Conservation (phyloP, 2,888 invertebrate species). For the Drosophila niveifrons region DNA sequence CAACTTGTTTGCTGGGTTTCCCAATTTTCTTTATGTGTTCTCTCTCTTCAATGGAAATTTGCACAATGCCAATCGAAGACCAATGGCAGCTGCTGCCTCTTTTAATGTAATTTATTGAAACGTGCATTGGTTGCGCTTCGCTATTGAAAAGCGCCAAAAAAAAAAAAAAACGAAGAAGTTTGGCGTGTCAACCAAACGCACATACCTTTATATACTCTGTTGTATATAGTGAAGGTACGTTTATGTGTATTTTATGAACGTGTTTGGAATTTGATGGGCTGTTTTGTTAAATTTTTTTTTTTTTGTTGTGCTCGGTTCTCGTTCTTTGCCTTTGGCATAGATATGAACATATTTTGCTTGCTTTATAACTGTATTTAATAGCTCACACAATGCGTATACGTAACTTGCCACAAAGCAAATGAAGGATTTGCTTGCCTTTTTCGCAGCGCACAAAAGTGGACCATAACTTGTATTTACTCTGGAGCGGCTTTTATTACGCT, state of each 20-base stretch:
- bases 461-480: constrained; percentile 58
- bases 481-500: constrained; percentile 38
- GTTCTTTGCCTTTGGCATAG: constrained; percentile 15
- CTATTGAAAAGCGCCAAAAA: constrained; percentile 28
- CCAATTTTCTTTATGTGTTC: not conserved
- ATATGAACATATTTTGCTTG: constrained; percentile 53
- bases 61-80: constrained; percentile 4
- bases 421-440: constrained; percentile 40
- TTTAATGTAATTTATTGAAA: constrained; percentile 69
- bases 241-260: constrained; percentile 59
- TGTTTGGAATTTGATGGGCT: constrained; percentile 60
- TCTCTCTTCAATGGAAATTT: constrained; percentile 24
- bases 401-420: constrained; percentile 20
- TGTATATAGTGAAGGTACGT: constrained; percentile 10
- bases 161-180: constrained; percentile 7
- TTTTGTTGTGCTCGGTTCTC: not conserved
- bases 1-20: not conserved
- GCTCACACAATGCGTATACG: constrained; percentile 31
- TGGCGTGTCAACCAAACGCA: constrained; percentile 41
- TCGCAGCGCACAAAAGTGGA: constrained; percentile 37
- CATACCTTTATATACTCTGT: constrained; percentile 23
- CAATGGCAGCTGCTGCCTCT: constrained; percentile 23
- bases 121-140: constrained; percentile 61
- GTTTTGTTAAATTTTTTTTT: constrained; percentile 27
- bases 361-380: constrained; percentile 62